Percentiles rank a stretch among this genome's conserved stretches.
These are phyloP conservation scores for Drosophila anceps DNA, from an alignment of 2,888 invertebrate species.

Conservation along the genomic window DNA sequence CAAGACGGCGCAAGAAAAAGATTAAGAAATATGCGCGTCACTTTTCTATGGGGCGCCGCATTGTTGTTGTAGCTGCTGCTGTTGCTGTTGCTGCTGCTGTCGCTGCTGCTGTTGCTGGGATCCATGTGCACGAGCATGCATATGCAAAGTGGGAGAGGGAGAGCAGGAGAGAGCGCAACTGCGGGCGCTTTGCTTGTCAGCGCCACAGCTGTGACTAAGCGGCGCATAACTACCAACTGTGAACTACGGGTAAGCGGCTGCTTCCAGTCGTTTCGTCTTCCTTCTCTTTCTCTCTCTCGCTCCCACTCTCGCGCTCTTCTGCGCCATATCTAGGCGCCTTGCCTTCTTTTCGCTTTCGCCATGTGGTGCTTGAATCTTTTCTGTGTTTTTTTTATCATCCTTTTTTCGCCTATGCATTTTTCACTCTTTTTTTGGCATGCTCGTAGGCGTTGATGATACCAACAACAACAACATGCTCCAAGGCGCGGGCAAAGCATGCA, in stretches of 20 bases:
- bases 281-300: neutral
- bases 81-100: constrained; percentile 22
- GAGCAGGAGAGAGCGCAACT: constrained; percentile 24
- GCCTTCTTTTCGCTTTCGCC: constrained; percentile 53
- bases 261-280: constrained; percentile 17
- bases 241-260: constrained; percentile 54
- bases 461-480: constrained; percentile 46
- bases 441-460: constrained; percentile 78
- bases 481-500: constrained; percentile 42
- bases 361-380: constrained; percentile 22
- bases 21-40: constrained; percentile 76
- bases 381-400: constrained; percentile 28
- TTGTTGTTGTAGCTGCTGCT: constrained; percentile 38
- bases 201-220: constrained; percentile 79
- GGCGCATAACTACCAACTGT: constrained; percentile 77
- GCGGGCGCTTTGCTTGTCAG: constrained; percentile 64
- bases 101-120: constrained; percentile 23
- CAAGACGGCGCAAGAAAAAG: constrained; percentile 69
- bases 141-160: constrained; percentile 50
- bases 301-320: neutral
- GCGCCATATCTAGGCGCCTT: constrained; percentile 26
- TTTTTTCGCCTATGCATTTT: constrained; percentile 67
- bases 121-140: constrained; percentile 66
- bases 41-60: constrained; percentile 52
- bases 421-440: constrained; percentile 58